Evolutionary conservation across 2,888 invertebrate species (phyloP), one percentile per base, ranked within the genome.

Genomic region (Meloe dianella): DNA sequence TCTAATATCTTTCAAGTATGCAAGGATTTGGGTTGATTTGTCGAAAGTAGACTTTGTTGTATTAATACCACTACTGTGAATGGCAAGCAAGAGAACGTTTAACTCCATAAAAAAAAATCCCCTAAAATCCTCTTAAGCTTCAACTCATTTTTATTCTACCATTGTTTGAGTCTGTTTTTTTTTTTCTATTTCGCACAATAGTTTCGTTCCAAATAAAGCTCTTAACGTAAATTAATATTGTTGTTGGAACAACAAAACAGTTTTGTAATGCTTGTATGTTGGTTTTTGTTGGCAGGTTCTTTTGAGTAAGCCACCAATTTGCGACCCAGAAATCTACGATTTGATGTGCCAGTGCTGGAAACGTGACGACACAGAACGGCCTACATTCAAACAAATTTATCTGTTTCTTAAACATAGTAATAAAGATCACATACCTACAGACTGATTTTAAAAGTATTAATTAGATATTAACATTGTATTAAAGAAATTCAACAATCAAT

Each of bases 301-400:
- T n/a, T 72, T 84, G 65, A 92, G 92, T 74, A 89, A 91, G 76
- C 94, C 94, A 54, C 87, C 88, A 61, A 89, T 92, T 69, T 94
- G 93, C 82, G 91, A 93, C 14, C 86, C 89, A 20, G 90, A 91
- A 75, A 89, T 94, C 59, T 93, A 93, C 84, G 88, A 90, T 72
- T 85, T 93, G 72, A 90, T 93, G 91, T 87, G 89, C 78, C 88
- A 89, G 76, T 93, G 89, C 78, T 89, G 89, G 89, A 86, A 85
- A 75, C 82, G 88, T 74, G 88, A 89, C 78, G 88, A 89, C 74
- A 81, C 84, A 41, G 82, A 85, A 61, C 82, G 89, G 73, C 89
- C 89, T 54, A 87, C 86, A 20, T 89, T 89, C 80, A 88, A 88
- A 78, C 87, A 92, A 75, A 90, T 94, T 76, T 89, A 90, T 81